Conservation (phyloP, 1,140 invertebrate genomes). For the Dinoponera quadriceps region DNA sequence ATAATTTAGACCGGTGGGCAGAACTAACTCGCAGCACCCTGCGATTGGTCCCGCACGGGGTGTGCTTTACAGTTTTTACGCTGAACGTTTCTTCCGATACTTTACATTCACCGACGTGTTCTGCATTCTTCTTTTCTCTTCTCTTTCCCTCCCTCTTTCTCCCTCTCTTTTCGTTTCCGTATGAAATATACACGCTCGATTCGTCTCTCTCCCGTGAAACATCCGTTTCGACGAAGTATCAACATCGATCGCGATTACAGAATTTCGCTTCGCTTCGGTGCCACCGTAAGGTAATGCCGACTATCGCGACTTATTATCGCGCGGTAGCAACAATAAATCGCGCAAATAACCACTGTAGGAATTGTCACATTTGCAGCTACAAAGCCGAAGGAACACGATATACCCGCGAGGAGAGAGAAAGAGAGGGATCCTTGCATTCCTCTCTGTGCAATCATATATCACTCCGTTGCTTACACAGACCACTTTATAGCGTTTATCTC, state of each 20-base stretch:
- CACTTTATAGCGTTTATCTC: conserved; percentile 10
- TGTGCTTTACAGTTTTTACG: conserved; percentile 63
- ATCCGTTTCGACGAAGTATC: not conserved
- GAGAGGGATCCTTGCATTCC: not conserved
- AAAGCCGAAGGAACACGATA: not conserved
- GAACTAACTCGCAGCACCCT: conserved; percentile 78
- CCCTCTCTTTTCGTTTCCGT: too few relatives aligned
- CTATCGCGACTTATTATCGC: not conserved
- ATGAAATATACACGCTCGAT: not conserved
- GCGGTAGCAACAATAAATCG: not conserved
- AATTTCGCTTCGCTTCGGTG: too few relatives aligned
- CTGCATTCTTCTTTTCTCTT: not conserved
- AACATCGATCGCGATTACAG: not conserved
- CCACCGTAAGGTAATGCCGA: not conserved
- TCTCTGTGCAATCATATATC: conserved; percentile 14
- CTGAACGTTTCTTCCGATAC: conserved; percentile 50
- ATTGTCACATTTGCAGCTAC: conserved; percentile 3
- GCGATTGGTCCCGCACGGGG: conserved; percentile 77
- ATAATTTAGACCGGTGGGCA: conserved; percentile 84
- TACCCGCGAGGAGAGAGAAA: not conserved
- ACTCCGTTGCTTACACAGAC: not conserved
- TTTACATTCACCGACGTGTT: not conserved
- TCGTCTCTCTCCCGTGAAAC: not conserved
- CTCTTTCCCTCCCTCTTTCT: too few relatives aligned
- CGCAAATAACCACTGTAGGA: not conserved